A percentile compares a stretch with the other conserved stretches of the same genome.
These are phyloP conservation scores for Anorthoa munda DNA, from an alignment of 2,888 invertebrate species.

Conservation along the genomic window DNA sequence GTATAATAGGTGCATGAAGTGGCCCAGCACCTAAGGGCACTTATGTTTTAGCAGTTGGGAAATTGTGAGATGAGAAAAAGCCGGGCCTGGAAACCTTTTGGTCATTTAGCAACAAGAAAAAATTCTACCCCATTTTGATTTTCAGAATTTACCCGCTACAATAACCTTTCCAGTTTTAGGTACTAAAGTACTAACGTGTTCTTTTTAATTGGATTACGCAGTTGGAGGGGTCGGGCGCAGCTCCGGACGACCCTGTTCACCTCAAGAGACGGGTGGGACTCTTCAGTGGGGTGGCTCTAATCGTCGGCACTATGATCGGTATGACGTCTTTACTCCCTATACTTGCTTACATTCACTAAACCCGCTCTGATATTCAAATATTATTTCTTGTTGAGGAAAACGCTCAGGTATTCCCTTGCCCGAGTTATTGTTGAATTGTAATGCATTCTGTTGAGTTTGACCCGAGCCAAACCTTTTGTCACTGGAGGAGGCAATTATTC, in stretches of 20 bases:
- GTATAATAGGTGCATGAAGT: background rate
- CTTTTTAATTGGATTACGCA: constrained; percentile 64
- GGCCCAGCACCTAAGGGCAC: background rate
- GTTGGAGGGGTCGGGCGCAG: constrained; percentile 98
- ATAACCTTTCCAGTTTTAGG: constrained; percentile 10
- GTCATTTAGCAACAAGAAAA: background rate
- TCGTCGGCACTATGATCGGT: constrained; percentile 99
- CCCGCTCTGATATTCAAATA: constrained; percentile 12
- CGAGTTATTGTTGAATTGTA: constrained; percentile 21
- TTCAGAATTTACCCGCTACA: background rate
- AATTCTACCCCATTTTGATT: background rate
- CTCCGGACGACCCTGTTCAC: constrained; percentile 99
- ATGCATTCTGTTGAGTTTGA: constrained; percentile 27
- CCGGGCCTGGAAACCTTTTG: background rate
- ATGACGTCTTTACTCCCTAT: constrained; percentile 73
- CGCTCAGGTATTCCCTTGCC: constrained; percentile 1
- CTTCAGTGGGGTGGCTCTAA: constrained; percentile 99
- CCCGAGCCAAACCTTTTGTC: constrained; percentile 29
- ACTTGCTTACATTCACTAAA: constrained; percentile 20
- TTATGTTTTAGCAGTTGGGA: background rate
- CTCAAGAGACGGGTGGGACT: constrained; percentile 99
- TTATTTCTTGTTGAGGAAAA: constrained; percentile 36
- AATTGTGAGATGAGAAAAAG: background rate
- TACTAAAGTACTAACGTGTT: constrained; percentile 25
- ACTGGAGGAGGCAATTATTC: constrained; percentile 19